Evolutionary conservation across 2,888 invertebrate species (phyloP), one percentile per base, ranked within the genome.

Genomic region (Lasioglossum calceatum): DNA sequence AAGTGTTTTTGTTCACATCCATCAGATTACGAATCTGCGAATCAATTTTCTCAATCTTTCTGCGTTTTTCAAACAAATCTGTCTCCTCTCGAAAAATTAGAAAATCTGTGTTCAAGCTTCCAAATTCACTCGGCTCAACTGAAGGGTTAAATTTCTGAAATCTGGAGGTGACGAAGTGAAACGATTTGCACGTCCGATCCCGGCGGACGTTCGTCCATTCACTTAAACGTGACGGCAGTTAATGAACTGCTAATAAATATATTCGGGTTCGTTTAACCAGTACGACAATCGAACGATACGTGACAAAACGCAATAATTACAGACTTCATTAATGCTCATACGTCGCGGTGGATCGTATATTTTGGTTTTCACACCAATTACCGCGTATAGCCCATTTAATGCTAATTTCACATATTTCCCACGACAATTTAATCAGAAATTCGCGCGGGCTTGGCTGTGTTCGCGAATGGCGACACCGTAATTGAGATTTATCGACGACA

Each of bases 361-460:
- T 90, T 91, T 87, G 91, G 87, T 88, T 90, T 87, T 85, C 87
- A 70, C 84, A 86, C 88, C 91, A 90, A 88, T 90, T 90, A 88
- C 80, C 71, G 72, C 76, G 54, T 77, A 74, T 86, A 84, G 82
- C 77, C 79, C 84, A 86, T 90, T 91, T 87, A 88, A 87, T 86
- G 85, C 85, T 91, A 91, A 91, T 91, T 88, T 87, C 77, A 78
- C 76, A 87, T 85, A 87, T 88, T 87, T 90, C 87, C 84, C 86
- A 81, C 84, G 82, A 81, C 81, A 83, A 88, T 90, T 88, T 88
- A 87, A 90, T 89, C 89, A 84, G 86, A 86, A 87, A 89, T 86
- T 78, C 70, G 16, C 81, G 36, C 32, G 27, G 54, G 27, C 27
- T n/a, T 58, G n/a, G 61, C 23, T 23, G 58, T 12, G 67, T 16